phyloP scores from a whole-genome alignment of 2,113 vertebrate species.

The Athene noctua region DNA sequence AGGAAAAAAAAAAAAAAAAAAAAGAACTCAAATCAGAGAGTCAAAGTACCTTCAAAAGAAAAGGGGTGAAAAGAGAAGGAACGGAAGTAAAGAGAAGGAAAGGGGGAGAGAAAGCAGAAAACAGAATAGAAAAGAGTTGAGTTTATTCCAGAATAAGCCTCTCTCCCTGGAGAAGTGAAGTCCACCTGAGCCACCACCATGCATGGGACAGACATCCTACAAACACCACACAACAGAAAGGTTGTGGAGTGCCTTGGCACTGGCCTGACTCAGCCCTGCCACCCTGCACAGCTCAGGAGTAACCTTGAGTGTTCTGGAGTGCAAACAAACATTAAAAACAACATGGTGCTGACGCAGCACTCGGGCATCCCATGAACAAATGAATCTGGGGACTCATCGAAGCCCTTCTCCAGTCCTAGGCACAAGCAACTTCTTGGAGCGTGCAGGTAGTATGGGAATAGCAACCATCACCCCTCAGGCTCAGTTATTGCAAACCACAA shows the following conservation, averaged over 20 bases:
- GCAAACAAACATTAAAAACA: neutral
- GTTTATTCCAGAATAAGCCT: neutral
- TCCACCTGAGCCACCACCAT: neutral
- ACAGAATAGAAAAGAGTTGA: neutral
- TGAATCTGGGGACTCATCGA: neutral
- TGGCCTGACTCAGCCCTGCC: neutral
- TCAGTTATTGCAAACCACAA: neutral
- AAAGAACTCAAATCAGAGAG: neutral
- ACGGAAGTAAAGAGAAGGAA: rapidly evolving
- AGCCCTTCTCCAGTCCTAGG: neutral
- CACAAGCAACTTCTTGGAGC: neutral
- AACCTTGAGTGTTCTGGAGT: neutral
- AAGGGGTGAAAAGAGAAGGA: neutral
- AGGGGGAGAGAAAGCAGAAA: neutral
- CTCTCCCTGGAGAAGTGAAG: neutral
- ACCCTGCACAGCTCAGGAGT: neutral
- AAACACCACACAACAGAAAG: neutral
- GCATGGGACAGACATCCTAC: neutral
- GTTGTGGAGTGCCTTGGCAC: neutral
- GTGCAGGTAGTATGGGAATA: neutral
- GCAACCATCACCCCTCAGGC: neutral
- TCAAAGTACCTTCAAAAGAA: neutral
- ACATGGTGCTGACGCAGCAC: neutral
- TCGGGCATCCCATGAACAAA: neutral
- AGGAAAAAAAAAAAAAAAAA: neutral